A percentile compares a stretch with the other conserved stretches of the same genome.
These are phyloP conservation scores for Gonocerus acuteangulatus DNA, from an alignment of 2,888 invertebrate species.

Conservation along the genomic window DNA sequence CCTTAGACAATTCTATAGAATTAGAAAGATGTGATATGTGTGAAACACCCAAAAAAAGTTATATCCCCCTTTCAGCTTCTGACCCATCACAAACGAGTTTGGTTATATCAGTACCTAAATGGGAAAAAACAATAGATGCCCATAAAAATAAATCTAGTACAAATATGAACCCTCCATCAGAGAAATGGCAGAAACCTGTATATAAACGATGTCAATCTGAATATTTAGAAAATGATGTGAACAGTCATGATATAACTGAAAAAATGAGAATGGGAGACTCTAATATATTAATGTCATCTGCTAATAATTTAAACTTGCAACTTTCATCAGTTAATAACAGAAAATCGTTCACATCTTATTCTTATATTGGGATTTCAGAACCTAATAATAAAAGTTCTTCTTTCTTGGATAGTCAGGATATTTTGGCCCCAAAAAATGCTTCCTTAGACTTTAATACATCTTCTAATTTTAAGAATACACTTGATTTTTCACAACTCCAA, in stretches of 20 bases:
- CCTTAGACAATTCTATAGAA: constrained; percentile 61
- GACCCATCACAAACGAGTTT: constrained; percentile 47
- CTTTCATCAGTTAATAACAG: constrained; percentile 36
- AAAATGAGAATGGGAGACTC: constrained; percentile 38
- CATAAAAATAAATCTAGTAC: constrained; percentile 10
- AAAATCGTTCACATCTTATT: constrained; percentile 39
- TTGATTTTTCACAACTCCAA: constrained; percentile 9
- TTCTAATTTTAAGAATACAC: constrained; percentile 39
- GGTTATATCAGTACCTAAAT: constrained; percentile 47
- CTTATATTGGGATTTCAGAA: constrained; percentile 42
- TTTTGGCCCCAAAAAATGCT: neutral
- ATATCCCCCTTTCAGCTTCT: constrained; percentile 38
- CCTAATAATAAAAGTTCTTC: constrained; percentile 34
- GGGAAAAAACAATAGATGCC: constrained; percentile 43
- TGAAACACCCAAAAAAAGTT: constrained; percentile 54
- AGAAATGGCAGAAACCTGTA: constrained; percentile 44
- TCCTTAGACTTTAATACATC: neutral
- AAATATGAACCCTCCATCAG: constrained; percentile 38
- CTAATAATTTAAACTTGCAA: constrained; percentile 46
- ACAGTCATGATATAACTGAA: constrained; percentile 28
- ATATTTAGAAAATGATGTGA: constrained; percentile 42
- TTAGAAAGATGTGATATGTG: constrained; percentile 67
- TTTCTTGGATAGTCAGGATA: constrained; percentile 8
- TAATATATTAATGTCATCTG: constrained; percentile 44
- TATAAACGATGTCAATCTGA: constrained; percentile 49